Percentiles rank a stretch among this genome's conserved stretches.
phyloP scores from a whole-genome alignment of 2,113 vertebrate species.

The Origma solitaria region DNA sequence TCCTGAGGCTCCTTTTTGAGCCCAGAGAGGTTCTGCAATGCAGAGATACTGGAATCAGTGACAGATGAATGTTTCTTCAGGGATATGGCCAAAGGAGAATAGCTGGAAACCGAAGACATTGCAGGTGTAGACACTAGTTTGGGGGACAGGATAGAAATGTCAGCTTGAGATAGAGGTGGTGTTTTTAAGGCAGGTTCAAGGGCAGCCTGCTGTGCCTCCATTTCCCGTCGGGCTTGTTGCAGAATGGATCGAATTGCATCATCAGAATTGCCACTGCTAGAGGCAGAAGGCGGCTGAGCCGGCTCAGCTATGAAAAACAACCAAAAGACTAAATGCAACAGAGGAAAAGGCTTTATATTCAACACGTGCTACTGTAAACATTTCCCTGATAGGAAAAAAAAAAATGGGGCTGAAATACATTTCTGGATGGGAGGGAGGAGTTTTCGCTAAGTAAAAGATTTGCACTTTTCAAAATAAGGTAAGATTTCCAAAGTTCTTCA shows the following conservation, averaged over 20 bases:
- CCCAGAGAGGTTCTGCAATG: conserved; percentile 79
- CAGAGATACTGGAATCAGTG: conserved; percentile 74
- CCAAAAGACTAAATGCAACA: conserved; percentile 60
- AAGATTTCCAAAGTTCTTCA: conserved; percentile 8
- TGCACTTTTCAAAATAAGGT: background rate
- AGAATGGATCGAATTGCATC: conserved; percentile 94
- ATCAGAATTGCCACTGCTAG: conserved; percentile 82
- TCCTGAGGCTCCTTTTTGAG: conserved; percentile 84
- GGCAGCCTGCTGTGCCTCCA: conserved; percentile 92
- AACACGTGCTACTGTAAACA: conserved; percentile 34
- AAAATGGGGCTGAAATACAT: background rate
- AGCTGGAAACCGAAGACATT: conserved; percentile 77
- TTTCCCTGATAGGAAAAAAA: background rate
- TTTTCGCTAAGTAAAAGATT: background rate
- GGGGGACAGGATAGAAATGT: conserved; percentile 80
- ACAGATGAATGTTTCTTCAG: conserved; percentile 83
- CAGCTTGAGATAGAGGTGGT: conserved; percentile 81
- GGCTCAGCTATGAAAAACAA: conserved; percentile 77
- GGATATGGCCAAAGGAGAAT: conserved; percentile 85
- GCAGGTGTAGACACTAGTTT: conserved; percentile 81
- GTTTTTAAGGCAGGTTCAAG: conserved; percentile 91
- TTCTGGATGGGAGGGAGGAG: conserved; percentile 6
- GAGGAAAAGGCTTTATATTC: conserved; percentile 45
- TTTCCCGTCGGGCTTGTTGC: conserved; percentile 91
- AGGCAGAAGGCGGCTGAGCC: conserved; percentile 79